Conservation (phyloP, 2,888 invertebrate genomes). For the Calameuta pallipes region DNA sequence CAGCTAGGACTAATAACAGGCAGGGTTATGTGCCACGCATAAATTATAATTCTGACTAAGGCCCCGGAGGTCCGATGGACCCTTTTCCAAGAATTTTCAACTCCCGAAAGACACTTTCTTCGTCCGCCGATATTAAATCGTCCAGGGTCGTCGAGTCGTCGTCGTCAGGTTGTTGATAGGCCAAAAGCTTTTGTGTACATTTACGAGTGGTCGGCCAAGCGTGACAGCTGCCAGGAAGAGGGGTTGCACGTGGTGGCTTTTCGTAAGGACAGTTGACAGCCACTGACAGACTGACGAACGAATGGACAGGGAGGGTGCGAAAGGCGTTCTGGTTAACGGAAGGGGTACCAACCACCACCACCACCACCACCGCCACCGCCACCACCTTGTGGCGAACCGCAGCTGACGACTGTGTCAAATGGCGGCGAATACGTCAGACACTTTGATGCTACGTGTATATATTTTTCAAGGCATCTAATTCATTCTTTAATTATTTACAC, state of each 20-base stretch:
- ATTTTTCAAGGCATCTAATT: conserved; percentile 25
- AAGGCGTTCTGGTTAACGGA: conserved; percentile 43
- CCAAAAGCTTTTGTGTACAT: neutral
- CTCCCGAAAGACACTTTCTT: neutral
- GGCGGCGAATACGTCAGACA: conserved; percentile 8
- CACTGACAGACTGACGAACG: conserved; percentile 48
- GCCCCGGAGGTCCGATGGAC: conserved; percentile 2
- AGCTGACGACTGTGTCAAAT: conserved; percentile 50
- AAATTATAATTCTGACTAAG: conserved; percentile 52
- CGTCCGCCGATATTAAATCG: neutral
- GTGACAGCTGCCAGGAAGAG: neutral
- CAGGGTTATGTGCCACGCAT: conserved; percentile 54
- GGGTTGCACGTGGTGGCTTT: neutral
- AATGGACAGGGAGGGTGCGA: conserved; percentile 57
- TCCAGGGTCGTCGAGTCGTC: neutral
- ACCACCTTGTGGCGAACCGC: conserved; percentile 51
- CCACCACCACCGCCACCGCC: conserved; percentile 16
- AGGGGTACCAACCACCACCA: conserved; percentile 42
- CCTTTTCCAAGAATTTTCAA: conserved; percentile 39
- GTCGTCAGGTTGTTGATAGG: neutral
- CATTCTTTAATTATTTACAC: neutral
- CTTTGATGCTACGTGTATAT: conserved; percentile 30
- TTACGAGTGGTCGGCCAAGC: neutral
- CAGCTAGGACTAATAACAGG: conserved; percentile 61
- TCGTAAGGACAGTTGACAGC: conserved; percentile 43